A percentile compares a stretch with the other conserved stretches of the same genome.
These are phyloP conservation scores for Conus canariensis DNA, from an alignment of 2,888 invertebrate species.

Conservation along the genomic window DNA sequence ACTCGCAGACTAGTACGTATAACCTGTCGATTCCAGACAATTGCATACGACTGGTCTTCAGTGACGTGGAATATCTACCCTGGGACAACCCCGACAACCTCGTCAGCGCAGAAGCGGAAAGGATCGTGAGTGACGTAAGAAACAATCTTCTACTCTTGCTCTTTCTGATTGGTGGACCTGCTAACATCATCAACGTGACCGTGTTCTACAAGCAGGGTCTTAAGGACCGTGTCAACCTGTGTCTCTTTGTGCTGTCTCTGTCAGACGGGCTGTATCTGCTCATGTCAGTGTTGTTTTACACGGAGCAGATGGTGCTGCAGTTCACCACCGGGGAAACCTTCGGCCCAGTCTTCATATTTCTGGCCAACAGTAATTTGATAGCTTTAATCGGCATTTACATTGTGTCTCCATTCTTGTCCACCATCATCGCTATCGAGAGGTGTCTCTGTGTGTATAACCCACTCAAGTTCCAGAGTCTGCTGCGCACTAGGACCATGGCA, in stretches of 20 bases:
- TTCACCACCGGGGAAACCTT: not conserved
- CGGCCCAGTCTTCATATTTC: not conserved
- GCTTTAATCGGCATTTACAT: not conserved
- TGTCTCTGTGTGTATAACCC: not conserved
- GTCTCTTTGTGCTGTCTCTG: not conserved
- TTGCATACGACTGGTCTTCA: not conserved
- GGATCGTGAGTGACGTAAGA: not conserved
- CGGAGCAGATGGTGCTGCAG: not conserved
- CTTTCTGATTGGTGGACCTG: slow-evolving; percentile 23
- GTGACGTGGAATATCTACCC: not conserved
- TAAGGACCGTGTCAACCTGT: not conserved
- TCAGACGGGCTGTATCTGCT: not conserved
- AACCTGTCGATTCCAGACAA: not conserved
- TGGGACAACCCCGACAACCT: slow-evolving; percentile 7
- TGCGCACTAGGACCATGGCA: not conserved
- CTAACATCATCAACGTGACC: slow-evolving; percentile 14
- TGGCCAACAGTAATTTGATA: not conserved
- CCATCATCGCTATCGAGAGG: not conserved
- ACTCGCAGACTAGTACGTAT: not conserved
- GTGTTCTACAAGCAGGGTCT: slow-evolving; percentile 18
- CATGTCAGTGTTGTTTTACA: not conserved
- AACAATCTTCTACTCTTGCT: not conserved
- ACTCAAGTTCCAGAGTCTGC: not conserved
- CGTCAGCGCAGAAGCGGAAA: not conserved
- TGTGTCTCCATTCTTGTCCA: not conserved